phyloP scores from a whole-genome alignment of 2,797 vertebrate genomes.

The Typhlichthys eigenmanni region DNA sequence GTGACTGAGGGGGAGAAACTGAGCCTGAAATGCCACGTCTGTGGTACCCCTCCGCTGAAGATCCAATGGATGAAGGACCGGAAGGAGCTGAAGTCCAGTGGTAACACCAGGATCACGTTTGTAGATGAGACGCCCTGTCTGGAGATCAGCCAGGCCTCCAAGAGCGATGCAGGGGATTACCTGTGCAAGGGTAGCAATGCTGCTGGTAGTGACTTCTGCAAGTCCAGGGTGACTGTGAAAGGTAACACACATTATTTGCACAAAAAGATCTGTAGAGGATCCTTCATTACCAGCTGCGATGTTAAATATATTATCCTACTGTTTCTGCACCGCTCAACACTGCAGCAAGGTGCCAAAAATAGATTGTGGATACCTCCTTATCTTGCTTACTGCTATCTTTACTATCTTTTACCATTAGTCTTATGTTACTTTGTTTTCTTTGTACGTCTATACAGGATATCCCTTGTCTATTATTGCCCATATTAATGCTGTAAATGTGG shows the following conservation, averaged over 20 bases:
- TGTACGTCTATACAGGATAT: too few species aligned
- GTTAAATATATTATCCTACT: too few species aligned
- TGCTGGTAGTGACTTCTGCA: constrained; percentile 87
- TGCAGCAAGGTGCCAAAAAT: too few species aligned
- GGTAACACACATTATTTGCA: constrained; percentile 72
- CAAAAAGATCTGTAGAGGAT: background rate
- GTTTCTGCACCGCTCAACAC: too few species aligned
- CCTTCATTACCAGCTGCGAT: background rate
- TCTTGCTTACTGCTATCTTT: too few species aligned
- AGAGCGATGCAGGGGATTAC: constrained; percentile 89
- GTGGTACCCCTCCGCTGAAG: constrained; percentile 84
- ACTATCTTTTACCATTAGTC: too few species aligned
- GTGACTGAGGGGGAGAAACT: constrained; percentile 84
- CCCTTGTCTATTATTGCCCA: too few species aligned
- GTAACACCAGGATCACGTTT: constrained; percentile 85
- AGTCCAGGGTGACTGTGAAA: constrained; percentile 88
- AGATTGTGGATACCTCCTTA: too few species aligned
- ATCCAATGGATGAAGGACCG: constrained; percentile 96
- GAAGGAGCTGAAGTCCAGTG: constrained; percentile 85
- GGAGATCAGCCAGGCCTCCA: constrained; percentile 78
- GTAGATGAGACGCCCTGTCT: constrained; percentile 81
- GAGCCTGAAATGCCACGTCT: constrained; percentile 85
- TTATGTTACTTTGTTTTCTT: too few species aligned
- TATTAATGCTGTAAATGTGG: too few species aligned
- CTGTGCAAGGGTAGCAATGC: constrained; percentile 93